Base-by-base conservation (phyloP, 2,888 invertebrate species). In the Lottia gigantea region DNA sequence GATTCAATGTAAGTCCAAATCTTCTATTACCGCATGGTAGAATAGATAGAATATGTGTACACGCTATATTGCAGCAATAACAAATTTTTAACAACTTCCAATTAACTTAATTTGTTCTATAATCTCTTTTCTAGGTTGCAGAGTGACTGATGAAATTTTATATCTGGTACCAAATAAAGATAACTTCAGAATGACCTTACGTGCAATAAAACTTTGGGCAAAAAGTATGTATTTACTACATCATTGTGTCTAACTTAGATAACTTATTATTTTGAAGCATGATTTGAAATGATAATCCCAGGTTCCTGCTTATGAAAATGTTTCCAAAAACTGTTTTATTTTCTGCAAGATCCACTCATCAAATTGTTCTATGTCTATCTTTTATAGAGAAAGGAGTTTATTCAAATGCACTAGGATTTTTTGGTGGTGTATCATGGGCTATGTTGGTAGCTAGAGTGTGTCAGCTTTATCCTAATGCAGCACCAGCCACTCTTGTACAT, bases 351-450 rank as follows among this genome's bases (percentile, higher is more conserved):
- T n/a, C n/a, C n/a, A n/a, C n/a, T n/a, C n/a, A n/a, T n/a, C n/a
- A n/a, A n/a, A n/a, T n/a, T n/a, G n/a, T n/a, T n/a, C n/a, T n/a
- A n/a, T n/a, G n/a, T n/a, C 11, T 40, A 40, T 40, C 11, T 40
- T 40, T 40, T 40, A 40, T 80, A 88, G 87, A 81, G 93, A 83
- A 95, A 95, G 97, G 98, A 68, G 96, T 99, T 80, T 99, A 99
- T 90, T 98, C 98, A 66, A 99, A 99, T 91, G 95, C 95, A 0
- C 91, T 99, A 81, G 99, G 99, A 62, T 99, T 97, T 89, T 92
- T 99, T 67, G 98, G 98, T 62, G 99, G 99, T 74, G 98, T 99
- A 14, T 97, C 98, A 0, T 99, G 99, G 99, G 99, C 99, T 1
- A 99, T 99, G 96, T 90, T 99, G 70, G 98, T 98, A 0, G 99